Evolutionary conservation across 2,797 vertebrate species (phyloP).

Genomic region (Phoeniculus purpureus): DNA sequence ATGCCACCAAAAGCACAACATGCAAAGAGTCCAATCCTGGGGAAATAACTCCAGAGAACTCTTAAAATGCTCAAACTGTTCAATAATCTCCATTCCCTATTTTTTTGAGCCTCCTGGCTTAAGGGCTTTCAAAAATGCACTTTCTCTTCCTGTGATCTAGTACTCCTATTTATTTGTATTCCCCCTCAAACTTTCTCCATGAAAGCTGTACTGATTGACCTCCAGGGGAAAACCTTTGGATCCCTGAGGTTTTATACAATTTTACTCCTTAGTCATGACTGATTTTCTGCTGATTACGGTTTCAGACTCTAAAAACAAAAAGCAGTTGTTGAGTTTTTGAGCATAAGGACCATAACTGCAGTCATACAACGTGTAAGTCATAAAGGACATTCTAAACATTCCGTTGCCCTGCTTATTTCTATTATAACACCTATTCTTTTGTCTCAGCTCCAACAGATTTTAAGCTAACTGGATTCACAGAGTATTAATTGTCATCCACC

Average conservation of each 20-base stretch:
- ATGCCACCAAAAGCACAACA: background rate
- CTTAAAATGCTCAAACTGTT: background rate
- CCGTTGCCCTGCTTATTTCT: background rate
- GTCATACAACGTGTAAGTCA: background rate
- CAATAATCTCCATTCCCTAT: background rate
- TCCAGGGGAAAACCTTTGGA: background rate
- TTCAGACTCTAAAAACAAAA: background rate
- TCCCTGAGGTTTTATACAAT: background rate
- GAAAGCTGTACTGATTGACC: background rate
- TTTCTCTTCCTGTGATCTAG: background rate
- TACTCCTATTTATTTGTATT: background rate
- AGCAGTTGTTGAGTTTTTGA: background rate
- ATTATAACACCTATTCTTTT: background rate
- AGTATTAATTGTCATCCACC: constrained; percentile 9
- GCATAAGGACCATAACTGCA: background rate
- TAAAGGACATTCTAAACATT: background rate
- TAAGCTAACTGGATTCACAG: background rate
- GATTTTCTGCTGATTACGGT: background rate
- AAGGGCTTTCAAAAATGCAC: background rate
- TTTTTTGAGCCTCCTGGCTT: background rate
- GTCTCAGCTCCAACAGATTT: background rate
- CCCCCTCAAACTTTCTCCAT: background rate
- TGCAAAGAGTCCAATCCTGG: background rate
- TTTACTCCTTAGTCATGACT: background rate
- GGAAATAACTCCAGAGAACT: background rate